A percentile compares a stretch with the other conserved stretches of the same genome.
phyloP scores from a whole-genome alignment of 2,113 vertebrate species.

The Dendrocopos noguchii region DNA sequence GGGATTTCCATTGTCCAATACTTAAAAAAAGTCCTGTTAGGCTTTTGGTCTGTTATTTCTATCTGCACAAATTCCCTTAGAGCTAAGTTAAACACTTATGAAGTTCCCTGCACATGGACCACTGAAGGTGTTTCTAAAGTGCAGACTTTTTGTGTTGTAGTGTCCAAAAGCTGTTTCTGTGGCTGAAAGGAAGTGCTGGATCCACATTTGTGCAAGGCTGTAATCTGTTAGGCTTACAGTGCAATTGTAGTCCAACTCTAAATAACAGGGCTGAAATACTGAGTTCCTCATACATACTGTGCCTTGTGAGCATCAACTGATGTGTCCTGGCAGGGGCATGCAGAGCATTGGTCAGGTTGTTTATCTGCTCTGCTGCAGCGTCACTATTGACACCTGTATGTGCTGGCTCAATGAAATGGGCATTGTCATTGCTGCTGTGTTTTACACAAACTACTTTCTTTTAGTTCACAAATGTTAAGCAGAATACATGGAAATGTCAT shows the following conservation, averaged over 20 bases:
- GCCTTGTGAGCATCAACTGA: neutral
- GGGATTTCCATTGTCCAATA: neutral
- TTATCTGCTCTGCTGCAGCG: neutral
- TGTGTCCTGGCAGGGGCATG: neutral
- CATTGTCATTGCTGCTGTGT: neutral
- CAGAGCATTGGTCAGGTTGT: neutral
- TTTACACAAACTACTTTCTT: neutral
- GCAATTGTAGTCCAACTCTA: neutral
- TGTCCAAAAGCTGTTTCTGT: neutral
- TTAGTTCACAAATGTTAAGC: neutral
- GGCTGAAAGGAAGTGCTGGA: neutral
- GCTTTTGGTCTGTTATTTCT: neutral
- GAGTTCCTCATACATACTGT: neutral
- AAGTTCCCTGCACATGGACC: neutral
- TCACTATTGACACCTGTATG: accelerated
- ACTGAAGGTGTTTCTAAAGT: neutral
- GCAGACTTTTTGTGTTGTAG: neutral
- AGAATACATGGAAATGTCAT: neutral
- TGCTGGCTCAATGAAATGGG: neutral
- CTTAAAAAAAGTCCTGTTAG: neutral
- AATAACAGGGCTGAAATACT: neutral
- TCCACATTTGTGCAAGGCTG: neutral
- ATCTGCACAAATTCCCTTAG: neutral
- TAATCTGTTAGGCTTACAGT: neutral
- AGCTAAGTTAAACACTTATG: neutral